Percentiles rank a stretch among this genome's conserved stretches.
phyloP scores from a whole-genome alignment of 53 echinoderm and acorn worm genomes.

The Temnopleurus reevesii region DNA sequence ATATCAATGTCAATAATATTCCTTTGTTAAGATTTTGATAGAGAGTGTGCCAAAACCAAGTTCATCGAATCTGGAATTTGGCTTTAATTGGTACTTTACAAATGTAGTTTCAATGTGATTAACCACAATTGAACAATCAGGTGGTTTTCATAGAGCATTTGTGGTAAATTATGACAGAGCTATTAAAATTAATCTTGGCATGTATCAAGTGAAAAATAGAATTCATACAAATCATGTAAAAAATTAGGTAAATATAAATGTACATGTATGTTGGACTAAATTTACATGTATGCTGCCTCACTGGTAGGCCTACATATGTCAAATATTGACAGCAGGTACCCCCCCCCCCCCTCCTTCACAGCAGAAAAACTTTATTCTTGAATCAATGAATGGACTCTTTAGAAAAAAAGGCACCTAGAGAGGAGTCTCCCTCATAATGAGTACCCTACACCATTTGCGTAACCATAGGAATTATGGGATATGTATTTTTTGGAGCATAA shows the following conservation, averaged over 20 bases:
- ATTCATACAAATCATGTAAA: too few relatives aligned
- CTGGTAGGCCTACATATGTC: too few relatives aligned
- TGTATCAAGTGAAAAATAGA: neutral
- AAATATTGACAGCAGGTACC: too few relatives aligned
- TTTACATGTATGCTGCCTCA: neutral
- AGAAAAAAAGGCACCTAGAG: too few relatives aligned
- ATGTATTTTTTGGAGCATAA: too few relatives aligned
- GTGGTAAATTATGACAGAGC: conserved; percentile 15
- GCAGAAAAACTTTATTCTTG: too few relatives aligned
- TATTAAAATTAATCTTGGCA: neutral
- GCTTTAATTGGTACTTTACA: neutral
- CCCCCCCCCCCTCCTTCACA: neutral
- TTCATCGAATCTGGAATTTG: too few relatives aligned
- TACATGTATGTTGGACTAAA: neutral
- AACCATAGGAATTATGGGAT: too few relatives aligned
- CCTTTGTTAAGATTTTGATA: conserved; percentile 1
- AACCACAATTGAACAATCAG: neutral
- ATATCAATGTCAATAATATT: too few relatives aligned
- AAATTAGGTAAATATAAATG: neutral
- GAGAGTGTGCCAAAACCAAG: neutral
- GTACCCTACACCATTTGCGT: too few relatives aligned
- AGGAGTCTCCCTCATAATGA: too few relatives aligned
- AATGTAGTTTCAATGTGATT: neutral
- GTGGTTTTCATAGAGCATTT: neutral
- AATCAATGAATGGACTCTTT: too few relatives aligned